Conservation (phyloP, 2,113 vertebrate species). For the Neogobius melanostomus region DNA sequence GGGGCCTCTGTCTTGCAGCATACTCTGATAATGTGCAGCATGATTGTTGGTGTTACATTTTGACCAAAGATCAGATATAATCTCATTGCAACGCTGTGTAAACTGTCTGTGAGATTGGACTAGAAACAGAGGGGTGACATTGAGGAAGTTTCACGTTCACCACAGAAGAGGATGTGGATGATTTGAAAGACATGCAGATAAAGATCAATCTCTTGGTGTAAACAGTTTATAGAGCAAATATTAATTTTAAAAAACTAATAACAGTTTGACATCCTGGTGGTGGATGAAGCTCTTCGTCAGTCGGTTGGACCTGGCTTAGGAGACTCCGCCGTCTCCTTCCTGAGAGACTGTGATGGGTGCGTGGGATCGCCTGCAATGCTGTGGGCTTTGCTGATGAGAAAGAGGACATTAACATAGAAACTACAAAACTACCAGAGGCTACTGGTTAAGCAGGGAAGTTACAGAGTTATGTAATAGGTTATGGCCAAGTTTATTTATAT, state of each 20-base stretch:
- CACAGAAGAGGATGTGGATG: not conserved
- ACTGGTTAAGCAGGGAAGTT: not conserved
- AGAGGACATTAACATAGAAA: not conserved
- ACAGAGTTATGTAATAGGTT: not conserved
- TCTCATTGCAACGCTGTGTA: slow-evolving; percentile 34
- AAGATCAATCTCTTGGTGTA: too few species aligned
- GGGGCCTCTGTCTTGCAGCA: too few species aligned
- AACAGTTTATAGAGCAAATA: too few species aligned
- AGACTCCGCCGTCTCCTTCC: too few species aligned
- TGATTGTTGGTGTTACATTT: slow-evolving; percentile 14
- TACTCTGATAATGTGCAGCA: not conserved
- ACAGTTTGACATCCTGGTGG: too few species aligned
- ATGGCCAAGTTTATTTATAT: too few species aligned
- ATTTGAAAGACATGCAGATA: not conserved
- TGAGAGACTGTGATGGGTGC: too few species aligned
- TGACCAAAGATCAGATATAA: slow-evolving; percentile 25
- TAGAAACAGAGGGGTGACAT: slow-evolving; percentile 4
- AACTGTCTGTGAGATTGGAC: not conserved
- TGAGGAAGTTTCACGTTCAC: slow-evolving; percentile 17
- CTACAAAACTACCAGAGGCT: not conserved
- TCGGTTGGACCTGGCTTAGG: too few species aligned
- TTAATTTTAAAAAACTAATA: too few species aligned
- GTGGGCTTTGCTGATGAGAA: too few species aligned
- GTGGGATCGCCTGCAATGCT: too few species aligned
- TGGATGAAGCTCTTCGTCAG: too few species aligned